Percentiles rank a stretch among this genome's conserved stretches.
Evolutionary conservation across 2,113 vertebrate species (phyloP).

Genomic region (Scophthalmus maximus): DNA sequence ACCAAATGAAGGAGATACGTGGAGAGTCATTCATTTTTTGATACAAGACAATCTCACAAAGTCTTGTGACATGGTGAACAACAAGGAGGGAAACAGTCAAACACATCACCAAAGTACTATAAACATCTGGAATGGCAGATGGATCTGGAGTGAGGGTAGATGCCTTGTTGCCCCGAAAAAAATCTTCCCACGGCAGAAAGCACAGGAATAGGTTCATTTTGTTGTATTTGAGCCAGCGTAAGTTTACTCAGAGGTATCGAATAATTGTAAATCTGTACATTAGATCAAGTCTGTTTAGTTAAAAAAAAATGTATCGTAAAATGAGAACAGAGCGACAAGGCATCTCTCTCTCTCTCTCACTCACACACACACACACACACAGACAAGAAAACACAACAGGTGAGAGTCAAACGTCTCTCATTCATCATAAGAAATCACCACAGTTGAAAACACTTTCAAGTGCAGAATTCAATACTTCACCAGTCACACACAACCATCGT

Average conservation of each 20-base stretch:
- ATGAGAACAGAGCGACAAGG: conserved; percentile 28
- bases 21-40: conserved; percentile 42
- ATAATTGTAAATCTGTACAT: conserved; percentile 1
- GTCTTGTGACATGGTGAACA: conserved; percentile 22
- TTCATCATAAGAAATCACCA: conserved; percentile 71
- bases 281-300: background rate
- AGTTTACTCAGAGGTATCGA: background rate
- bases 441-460: conserved; percentile 52
- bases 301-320: background rate
- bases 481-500: conserved; percentile 37
- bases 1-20: conserved; percentile 54
- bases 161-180: conserved; percentile 15
- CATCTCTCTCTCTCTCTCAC: conserved; percentile 3
- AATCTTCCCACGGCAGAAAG: conserved; percentile 1
- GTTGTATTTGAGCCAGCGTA: background rate
- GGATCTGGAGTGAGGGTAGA: conserved; percentile 15
- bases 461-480: conserved; percentile 62
- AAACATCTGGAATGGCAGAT: conserved; percentile 48
- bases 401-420: conserved; percentile 46
- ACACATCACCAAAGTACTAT: conserved; percentile 62
- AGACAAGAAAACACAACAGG: conserved; percentile 57
- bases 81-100: conserved; percentile 37
- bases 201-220: conserved; percentile 3
- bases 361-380: too few relatives aligned
- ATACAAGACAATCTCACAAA: conserved; percentile 47